Evolutionary conservation across 2,888 invertebrate genomes (phyloP).

Genomic region (Plebejus anna): DNA sequence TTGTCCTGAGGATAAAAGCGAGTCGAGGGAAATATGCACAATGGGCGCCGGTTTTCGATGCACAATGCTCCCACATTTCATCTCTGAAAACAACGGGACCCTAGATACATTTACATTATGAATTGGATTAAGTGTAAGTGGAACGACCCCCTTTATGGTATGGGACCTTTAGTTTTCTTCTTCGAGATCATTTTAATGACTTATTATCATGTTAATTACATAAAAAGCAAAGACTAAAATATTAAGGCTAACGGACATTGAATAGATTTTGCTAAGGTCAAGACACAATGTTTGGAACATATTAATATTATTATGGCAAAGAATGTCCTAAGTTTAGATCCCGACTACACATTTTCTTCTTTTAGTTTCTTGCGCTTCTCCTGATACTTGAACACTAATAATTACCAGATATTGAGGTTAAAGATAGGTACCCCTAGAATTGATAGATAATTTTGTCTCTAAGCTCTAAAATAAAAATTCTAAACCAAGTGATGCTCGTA

Average conservation of each 20-base stretch:
- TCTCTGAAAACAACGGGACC: slow-evolving; percentile 65
- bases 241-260: background rate
- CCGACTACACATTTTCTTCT: background rate
- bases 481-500: background rate
- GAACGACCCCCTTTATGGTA: background rate
- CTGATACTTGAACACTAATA: background rate
- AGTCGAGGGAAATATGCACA: slow-evolving; percentile 48
- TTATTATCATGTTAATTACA: background rate
- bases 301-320: background rate
- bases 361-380: background rate
- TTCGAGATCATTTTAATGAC: background rate
- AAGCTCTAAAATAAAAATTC: background rate
- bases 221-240: background rate
- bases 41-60: slow-evolving; percentile 54
- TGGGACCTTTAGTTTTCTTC: background rate
- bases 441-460: background rate
- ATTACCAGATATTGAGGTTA: background rate
- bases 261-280: background rate
- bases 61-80: slow-evolving; percentile 67
- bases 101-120: slow-evolving; percentile 64
- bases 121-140: slow-evolving; percentile 60
- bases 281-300: background rate
- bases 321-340: background rate
- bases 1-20: slow-evolving; percentile 62
- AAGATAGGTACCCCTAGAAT: background rate